These are phyloP conservation scores for Aquatica leii DNA, from an alignment of 2,888 invertebrate species.

Conservation along the genomic window DNA sequence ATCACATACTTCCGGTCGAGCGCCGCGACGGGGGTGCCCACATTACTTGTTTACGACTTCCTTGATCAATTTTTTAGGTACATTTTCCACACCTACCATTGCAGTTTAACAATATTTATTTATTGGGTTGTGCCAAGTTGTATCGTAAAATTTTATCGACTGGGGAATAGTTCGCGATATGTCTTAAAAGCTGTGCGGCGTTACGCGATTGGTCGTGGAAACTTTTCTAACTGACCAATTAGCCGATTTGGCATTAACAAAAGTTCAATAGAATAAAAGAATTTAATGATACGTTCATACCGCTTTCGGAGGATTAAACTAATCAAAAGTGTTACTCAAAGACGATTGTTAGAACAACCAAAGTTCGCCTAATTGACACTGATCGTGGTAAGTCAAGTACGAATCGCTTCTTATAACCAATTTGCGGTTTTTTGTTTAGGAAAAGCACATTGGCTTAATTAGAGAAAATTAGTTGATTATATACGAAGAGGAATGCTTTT, in stretches of 20 bases:
- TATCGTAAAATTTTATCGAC: background rate
- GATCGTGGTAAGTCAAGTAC: constrained; percentile 53
- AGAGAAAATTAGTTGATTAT: constrained; percentile 5
- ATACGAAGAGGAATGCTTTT: background rate
- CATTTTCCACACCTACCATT: constrained; percentile 20
- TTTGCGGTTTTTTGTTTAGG: constrained; percentile 21
- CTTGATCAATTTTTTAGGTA: constrained; percentile 32
- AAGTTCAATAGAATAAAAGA: constrained; percentile 29
- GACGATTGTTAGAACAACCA: constrained; percentile 48
- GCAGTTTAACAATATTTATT: constrained; percentile 19
- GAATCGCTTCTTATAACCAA: constrained; percentile 38
- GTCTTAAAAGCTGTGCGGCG: background rate
- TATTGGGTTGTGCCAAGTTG: background rate
- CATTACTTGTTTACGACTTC: constrained; percentile 45
- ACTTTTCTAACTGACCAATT: constrained; percentile 8
- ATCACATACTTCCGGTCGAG: constrained; percentile 52
- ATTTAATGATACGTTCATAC: constrained; percentile 44
- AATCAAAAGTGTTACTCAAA: constrained; percentile 52
- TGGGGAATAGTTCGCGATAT: background rate
- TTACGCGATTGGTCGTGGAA: background rate
- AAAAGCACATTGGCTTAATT: constrained; percentile 9
- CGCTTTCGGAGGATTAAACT: constrained; percentile 47
- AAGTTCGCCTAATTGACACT: constrained; percentile 55
- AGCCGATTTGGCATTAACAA: constrained; percentile 20
- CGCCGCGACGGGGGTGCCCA: constrained; percentile 43